Conservation (phyloP, 1,140 invertebrate species). For the Diuraphis noxia region DNA sequence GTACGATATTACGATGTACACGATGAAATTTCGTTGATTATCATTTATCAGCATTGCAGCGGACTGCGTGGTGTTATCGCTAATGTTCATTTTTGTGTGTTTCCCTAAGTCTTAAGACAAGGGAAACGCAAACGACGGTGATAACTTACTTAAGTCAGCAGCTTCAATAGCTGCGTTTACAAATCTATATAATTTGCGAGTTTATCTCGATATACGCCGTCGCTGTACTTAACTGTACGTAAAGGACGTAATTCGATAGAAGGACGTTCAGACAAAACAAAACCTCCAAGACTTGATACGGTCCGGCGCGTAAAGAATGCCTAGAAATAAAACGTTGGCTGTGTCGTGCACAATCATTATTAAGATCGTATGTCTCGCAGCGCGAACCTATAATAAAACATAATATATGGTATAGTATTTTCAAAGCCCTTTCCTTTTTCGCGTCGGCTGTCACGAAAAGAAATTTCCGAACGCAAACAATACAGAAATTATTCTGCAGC, state of each 20-base stretch:
- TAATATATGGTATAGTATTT: not conserved
- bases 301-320: constrained; percentile 40
- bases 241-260: constrained; percentile 32
- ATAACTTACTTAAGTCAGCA: not conserved
- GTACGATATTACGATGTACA: not conserved
- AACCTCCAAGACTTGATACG: constrained; percentile 43
- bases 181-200: not conserved
- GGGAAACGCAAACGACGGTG: not conserved
- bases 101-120: not conserved
- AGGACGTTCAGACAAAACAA: constrained; percentile 49
- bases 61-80: not conserved
- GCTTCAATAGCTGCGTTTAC: not conserved
- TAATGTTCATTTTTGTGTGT: not conserved
- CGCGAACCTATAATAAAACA: not conserved
- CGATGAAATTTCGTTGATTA: not conserved
- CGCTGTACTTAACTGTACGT: constrained; percentile 17
- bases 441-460: constrained; percentile 8
- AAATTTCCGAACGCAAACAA: constrained; percentile 6
- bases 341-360: not conserved
- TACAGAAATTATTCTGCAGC: constrained; percentile 1
- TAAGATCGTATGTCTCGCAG: not conserved
- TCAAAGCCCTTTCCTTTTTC: constrained; percentile 2
- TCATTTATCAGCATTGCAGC: not conserved
- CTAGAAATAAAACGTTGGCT: constrained; percentile 15
- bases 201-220: not conserved